Base-by-base conservation (phyloP, 2,113 vertebrate genomes). In the Hydropotes inermis region DNA sequence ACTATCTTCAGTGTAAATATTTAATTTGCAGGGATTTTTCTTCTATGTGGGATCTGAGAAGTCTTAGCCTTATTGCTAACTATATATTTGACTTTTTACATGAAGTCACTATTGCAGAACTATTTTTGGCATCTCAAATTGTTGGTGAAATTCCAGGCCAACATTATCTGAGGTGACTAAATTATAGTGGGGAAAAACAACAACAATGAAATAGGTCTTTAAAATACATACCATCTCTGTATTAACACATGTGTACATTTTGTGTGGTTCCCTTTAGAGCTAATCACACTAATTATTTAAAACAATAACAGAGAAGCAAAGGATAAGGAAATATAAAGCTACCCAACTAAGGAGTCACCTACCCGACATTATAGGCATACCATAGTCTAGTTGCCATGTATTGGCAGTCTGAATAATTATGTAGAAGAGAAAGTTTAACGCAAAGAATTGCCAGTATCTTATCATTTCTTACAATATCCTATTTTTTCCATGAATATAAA, bases 311-410 rank as follows among this genome's bases (percentile, higher is more conserved):
- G 95, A 96, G 43, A 97, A 97, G 76, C 97, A 96, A 97, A 96
- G 91, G 67, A 96, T 61, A 17, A 97, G 97, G 79, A 97, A 97
- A 97, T 92, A 97, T 84, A 98, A 98, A 98, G 84, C 97, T 96
- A 50, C 79, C 43, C 36, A 92, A 92, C 81, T 98, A 55, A 94
- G 92, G 11, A 96, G 60, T 98, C 97, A 97, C 54, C 96, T 95
- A 97, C 85, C 95, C 95, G 83, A 95, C n/a, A 81, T 96, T 98
- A 88, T 97, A 61, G 55, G 96, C 97, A 96, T 97, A 94, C 43
- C 95, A 58, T 57, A 97, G 84, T 95, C 93, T 98, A 97, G 96
- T 98, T 98, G 97, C 93, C 95, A 92, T 93, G 90, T 96, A 87
- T 95, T 91, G 84, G 82, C 86, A 98, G 96, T 98, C 81, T 89